Base-by-base conservation (phyloP, 2,113 vertebrate genomes). In the Thunnus thynnus region DNA sequence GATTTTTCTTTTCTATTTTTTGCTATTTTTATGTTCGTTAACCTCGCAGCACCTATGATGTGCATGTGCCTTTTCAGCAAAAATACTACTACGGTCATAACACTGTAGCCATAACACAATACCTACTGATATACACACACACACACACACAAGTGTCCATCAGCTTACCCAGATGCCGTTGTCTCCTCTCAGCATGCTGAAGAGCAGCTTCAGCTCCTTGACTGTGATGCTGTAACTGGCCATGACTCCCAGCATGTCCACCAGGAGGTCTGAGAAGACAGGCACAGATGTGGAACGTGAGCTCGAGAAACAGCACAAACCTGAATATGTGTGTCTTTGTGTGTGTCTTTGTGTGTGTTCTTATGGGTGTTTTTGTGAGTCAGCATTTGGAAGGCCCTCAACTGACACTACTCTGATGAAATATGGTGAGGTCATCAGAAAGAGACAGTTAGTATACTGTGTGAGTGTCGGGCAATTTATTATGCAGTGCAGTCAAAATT, bases 161-260 rank as follows among this genome's bases (percentile, higher is more conserved):
- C 16, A 87, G 92, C 97, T 97, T 93, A 99, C 98, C 98, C 98
- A 99, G 90, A 99, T 93, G 94, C 98, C 97, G 76, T 96, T 98
- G 91, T 99, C 97, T 81, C 98, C 98, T 91, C 97, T 97, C 92
- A 99, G 95, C 98, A 99, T 99, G 93, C 98, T 99, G 95, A 99
- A 99, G 88, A 99, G 96, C 92, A 98, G 96, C 95, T 99, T 99
- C 95, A 99, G 94, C 85, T 99, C 98, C 92, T 99, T 99, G 84
- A 99, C 98, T 88, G 98, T 99, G 96, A 99, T 99, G 94, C 98
- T 99, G 95, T 99, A 99, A 95, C 98, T 99, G 94, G 98, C 98
- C 96, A 99, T 95, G 93, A 99, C 98, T 91, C 98, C 98, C 94
- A 99, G 95, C 98, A 99, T 99, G 94, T 99, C 98, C 95, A 99